Base-by-base conservation (phyloP, 2,888 invertebrate species). In the Chrysolina americana region DNA sequence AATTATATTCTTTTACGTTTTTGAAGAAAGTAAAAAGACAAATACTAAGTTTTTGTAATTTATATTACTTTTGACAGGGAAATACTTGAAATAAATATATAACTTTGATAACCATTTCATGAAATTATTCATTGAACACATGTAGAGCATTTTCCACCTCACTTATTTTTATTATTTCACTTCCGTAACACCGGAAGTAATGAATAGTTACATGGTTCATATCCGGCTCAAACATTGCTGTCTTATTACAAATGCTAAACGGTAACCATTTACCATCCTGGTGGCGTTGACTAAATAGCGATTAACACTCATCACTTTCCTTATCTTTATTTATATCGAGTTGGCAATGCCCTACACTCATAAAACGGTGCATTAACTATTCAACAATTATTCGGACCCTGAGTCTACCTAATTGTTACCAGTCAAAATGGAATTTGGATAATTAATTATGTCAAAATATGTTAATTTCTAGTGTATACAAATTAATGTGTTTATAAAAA, bases 191-290 rank as follows among this genome's bases (percentile, higher is more conserved):
- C 65, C 9, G 48, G 47, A 65, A 41, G 41, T 48, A 44, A 48
- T 59, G 13, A 59, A 59, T 59, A 23, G 36, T 36, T n/a, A 59
- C 36, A 65, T 21, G 48, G 65, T 44, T n/a, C 19, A 65, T 28
- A 41, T 50, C 47, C 23, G 19, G 72, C 48, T 71, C 64, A 48
- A 47, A 41, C 64, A 41, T 71, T 70, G 71, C 78, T 81, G 82
- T 80, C 84, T 84, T 82, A 84, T 85, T 85, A 83, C 77, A 74
- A 81, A 85, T 85, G 86, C 82, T 84, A 84, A 85, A 85, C 84
- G 85, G 84, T 85, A 81, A 82, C 81, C 80, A 79, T 81, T 74
- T 64, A 76, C 69, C 70, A 71, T 71, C 71, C 28, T 66, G 71
- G 64, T 69, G 76, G 75, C 81, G 78, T 76, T 78, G 83, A 79